Percentiles rank a stretch among this genome's conserved stretches.
Evolutionary conservation across 2,113 vertebrate species (phyloP).

Genomic region (Malaclemys terrapin): DNA sequence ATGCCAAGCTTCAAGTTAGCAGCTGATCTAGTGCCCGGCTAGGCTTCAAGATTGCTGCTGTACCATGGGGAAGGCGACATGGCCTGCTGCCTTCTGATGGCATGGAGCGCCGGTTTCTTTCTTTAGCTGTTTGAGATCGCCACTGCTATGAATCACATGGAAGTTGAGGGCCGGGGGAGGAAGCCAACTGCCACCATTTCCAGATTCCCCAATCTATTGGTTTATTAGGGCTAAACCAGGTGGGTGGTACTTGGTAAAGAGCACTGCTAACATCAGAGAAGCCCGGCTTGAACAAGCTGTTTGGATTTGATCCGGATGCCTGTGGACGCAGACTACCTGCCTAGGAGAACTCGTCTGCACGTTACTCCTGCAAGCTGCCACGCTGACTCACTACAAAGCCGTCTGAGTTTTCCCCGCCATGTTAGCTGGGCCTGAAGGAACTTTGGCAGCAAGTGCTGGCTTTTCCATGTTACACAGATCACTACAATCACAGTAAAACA

Average conservation of each 20-base stretch:
- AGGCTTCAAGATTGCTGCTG: background rate
- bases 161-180: background rate
- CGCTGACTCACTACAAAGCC: no score
- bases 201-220: background rate
- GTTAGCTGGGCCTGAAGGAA: constrained; percentile 37
- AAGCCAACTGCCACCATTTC: background rate
- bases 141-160: background rate
- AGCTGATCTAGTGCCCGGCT: background rate
- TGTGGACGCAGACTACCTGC: background rate
- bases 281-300: background rate
- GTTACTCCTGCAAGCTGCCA: background rate
- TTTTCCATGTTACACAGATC: background rate
- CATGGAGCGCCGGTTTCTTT: background rate
- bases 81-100: background rate
- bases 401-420: background rate
- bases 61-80: fast-evolving
- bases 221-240: background rate
- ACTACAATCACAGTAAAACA: background rate
- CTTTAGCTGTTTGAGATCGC: fast-evolving
- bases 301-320: background rate
- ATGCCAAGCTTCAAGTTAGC: fast-evolving
- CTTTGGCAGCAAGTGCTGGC: constrained; percentile 65
- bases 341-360: background rate
- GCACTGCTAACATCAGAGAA: background rate
- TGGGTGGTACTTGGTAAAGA: background rate